Percentiles rank a stretch among this genome's conserved stretches.
Conservation (phyloP, 64 coral and sea anemone species). For the Hydrozoanthus tunicans region DNA sequence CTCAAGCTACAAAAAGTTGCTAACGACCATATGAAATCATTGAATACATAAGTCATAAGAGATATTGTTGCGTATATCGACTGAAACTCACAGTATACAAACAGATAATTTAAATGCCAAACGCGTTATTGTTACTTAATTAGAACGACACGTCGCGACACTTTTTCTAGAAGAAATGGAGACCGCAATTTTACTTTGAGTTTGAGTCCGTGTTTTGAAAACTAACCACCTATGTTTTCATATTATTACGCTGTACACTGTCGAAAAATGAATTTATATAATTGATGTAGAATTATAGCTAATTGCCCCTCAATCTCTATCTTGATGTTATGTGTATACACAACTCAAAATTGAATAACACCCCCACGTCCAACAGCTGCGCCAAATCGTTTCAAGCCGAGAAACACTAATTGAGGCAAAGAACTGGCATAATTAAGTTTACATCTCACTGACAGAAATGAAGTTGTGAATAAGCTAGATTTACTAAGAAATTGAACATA, state of each 20-base stretch:
- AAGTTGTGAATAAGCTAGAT: not conserved
- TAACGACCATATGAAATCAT: not conserved
- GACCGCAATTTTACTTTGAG: not conserved
- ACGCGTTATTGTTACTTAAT: not conserved
- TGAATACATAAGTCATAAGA: not conserved
- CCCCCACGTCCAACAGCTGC: not conserved
- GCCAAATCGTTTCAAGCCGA: constrained; percentile 15
- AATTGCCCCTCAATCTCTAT: not conserved
- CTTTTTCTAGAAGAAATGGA: not conserved
- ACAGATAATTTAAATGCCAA: not conserved
- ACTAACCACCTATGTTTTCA: not conserved
- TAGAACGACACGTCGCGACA: not conserved
- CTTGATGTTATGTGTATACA: constrained; percentile 24
- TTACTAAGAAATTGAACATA: not conserved
- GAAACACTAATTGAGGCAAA: not conserved
- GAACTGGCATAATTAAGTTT: constrained; percentile 22
- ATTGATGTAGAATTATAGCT: not conserved
- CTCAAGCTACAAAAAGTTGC: not conserved
- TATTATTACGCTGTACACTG: not conserved
- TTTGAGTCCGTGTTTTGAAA: not conserved
- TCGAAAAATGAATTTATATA: constrained; percentile 1
- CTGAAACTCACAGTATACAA: not conserved
- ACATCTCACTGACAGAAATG: not conserved
- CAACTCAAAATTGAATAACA: constrained; percentile 3
- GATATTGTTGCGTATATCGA: not conserved